Percentiles rank a stretch among this genome's conserved stretches.
phyloP scores from a whole-genome alignment of 2,888 invertebrate species.

The Yponomeuta cagnagella region DNA sequence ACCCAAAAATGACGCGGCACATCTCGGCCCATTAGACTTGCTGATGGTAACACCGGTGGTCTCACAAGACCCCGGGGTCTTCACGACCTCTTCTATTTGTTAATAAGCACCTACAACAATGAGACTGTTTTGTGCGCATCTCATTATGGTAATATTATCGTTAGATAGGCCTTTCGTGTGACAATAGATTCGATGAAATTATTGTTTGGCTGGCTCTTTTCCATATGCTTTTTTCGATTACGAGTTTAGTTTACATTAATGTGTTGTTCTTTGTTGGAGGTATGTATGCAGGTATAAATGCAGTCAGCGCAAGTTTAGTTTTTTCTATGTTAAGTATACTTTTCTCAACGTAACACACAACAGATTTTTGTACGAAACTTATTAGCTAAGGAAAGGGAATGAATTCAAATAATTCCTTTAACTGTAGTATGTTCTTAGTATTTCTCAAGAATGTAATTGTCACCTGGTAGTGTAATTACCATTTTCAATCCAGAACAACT shows the following conservation, averaged over 20 bases:
- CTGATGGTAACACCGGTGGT: constrained; percentile 63
- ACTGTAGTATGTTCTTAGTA: too few species aligned
- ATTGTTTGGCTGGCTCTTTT: neutral
- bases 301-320: neutral
- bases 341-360: too few species aligned
- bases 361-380: too few species aligned
- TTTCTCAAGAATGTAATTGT: too few species aligned
- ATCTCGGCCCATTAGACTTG: constrained; percentile 54
- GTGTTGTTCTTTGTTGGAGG: constrained; percentile 14
- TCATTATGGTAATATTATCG: constrained; percentile 33
- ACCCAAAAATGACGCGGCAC: constrained; percentile 46
- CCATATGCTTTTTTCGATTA: neutral
- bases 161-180: constrained; percentile 18
- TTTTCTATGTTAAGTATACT: neutral
- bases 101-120: constrained; percentile 44
- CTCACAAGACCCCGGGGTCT: constrained; percentile 32
- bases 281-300: constrained; percentile 9
- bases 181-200: constrained; percentile 14
- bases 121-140: constrained; percentile 31
- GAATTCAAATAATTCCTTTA: too few species aligned
- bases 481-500: neutral
- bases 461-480: neutral
- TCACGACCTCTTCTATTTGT: constrained; percentile 51
- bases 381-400: too few species aligned
- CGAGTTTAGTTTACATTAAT: constrained; percentile 9